These are phyloP conservation scores for Dallia pectoralis DNA, from an alignment of 2,797 vertebrate genomes.

Conservation along the genomic window DNA sequence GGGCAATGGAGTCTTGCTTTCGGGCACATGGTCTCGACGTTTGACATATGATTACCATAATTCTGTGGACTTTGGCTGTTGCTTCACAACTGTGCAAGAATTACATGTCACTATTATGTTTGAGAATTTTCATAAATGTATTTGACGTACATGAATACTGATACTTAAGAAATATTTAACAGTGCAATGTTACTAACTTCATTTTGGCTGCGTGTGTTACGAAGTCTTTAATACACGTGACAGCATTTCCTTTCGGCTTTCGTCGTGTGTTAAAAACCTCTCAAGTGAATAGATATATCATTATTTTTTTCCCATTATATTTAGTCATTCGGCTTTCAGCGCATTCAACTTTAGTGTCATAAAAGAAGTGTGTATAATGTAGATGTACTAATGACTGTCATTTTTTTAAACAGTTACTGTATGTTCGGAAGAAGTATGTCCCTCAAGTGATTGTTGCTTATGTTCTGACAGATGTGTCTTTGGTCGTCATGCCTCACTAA, in stretches of 20 bases:
- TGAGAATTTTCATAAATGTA: background rate
- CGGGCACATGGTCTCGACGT: background rate
- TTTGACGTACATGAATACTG: background rate
- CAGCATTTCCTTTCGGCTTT: background rate
- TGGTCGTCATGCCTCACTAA: background rate
- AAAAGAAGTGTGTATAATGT: background rate
- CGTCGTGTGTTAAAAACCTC: background rate
- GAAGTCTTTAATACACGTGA: background rate
- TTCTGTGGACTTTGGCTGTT: background rate
- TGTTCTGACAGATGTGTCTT: background rate
- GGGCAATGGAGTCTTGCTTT: conserved; percentile 13
- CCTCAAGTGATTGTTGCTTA: background rate
- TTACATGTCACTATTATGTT: background rate
- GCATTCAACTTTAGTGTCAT: background rate
- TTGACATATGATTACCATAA: background rate
- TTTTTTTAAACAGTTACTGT: background rate
- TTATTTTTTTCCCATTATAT: too few relatives aligned
- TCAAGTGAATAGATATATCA: background rate
- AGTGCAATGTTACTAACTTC: background rate
- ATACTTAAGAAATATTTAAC: background rate
- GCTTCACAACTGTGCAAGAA: background rate
- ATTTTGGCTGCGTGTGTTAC: background rate
- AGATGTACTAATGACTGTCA: background rate
- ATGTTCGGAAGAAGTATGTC: background rate
- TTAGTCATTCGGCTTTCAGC: background rate